These are phyloP conservation scores for Aricia artaxerxes DNA, from an alignment of 2,888 invertebrate species.

Conservation along the genomic window DNA sequence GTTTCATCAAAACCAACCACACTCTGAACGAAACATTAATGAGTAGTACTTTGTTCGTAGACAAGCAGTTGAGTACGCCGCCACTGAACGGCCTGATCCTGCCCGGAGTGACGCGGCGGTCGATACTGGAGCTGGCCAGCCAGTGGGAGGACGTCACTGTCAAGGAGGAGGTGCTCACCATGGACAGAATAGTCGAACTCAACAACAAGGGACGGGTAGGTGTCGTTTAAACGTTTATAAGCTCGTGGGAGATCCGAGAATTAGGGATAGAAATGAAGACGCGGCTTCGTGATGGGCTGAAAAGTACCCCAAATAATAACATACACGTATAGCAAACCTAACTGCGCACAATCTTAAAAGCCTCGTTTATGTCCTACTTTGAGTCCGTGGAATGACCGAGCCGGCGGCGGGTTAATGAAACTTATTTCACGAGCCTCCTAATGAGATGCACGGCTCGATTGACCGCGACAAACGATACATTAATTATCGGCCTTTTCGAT, in stretches of 20 bases:
- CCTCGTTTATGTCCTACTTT: not conserved
- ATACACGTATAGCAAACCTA: not conserved
- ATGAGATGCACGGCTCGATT: not conserved
- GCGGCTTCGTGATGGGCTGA: not conserved
- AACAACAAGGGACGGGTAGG: slow-evolving; percentile 91
- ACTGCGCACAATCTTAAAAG: not conserved
- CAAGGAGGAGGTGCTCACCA: slow-evolving; percentile 89
- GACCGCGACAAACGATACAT: not conserved
- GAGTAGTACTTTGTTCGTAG: slow-evolving; percentile 66
- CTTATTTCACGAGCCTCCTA: not conserved
- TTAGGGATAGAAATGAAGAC: not conserved
- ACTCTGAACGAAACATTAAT: not conserved
- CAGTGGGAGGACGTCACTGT: slow-evolving; percentile 94
- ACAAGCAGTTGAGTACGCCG: slow-evolving; percentile 94
- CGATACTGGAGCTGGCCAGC: slow-evolving; percentile 88
- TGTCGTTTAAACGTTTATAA: slow-evolving; percentile 41
- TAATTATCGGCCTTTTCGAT: not conserved
- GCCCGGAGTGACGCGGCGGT: slow-evolving; percentile 95
- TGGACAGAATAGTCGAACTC: slow-evolving; percentile 88
- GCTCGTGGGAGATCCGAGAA: not conserved
- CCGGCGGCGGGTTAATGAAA: not conserved
- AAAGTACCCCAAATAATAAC: not conserved
- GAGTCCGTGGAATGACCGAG: not conserved
- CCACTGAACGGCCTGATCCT: slow-evolving; percentile 96
- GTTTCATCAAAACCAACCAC: too few relatives aligned